Evolutionary conservation across 2,797 vertebrate species (phyloP).

Genomic region (Danio albolineatus): DNA sequence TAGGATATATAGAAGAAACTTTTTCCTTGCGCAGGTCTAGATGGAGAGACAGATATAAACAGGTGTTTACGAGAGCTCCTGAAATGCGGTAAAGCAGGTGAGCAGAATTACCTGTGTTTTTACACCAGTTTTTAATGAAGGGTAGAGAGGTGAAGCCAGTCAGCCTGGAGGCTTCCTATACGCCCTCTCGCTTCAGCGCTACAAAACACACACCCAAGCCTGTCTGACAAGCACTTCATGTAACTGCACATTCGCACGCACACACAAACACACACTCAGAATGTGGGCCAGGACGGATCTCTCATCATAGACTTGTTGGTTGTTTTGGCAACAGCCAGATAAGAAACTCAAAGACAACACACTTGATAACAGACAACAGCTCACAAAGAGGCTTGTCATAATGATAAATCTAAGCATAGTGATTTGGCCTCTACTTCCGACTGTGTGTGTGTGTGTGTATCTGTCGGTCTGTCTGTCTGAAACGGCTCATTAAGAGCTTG

Average conservation of each 20-base stretch:
- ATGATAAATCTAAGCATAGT: conserved; percentile 57
- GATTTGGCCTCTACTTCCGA: conserved; percentile 67
- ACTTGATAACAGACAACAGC: conserved; percentile 68
- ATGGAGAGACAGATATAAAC: conserved; percentile 35
- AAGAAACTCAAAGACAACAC: conserved; percentile 67
- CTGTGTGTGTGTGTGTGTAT: conserved; percentile 65
- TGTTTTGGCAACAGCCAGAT: conserved; percentile 76
- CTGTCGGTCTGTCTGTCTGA: conserved; percentile 65
- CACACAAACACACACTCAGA: conserved; percentile 26
- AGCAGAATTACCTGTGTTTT: conserved; percentile 47
- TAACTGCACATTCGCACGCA: conserved; percentile 69
- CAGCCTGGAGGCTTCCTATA: conserved; percentile 61
- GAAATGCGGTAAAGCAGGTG: conserved; percentile 52
- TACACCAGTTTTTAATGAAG: conserved; percentile 46
- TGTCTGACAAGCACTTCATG: conserved; percentile 66
- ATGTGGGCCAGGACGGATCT: conserved; percentile 38
- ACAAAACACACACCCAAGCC: conserved; percentile 63
- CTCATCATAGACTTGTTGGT: conserved; percentile 40
- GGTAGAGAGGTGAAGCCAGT: conserved; percentile 49
- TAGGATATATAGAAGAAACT: conserved; percentile 18
- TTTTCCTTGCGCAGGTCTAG: conserved; percentile 4
- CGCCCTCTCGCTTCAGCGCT: conserved; percentile 63
- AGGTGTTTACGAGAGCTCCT: conserved; percentile 37
- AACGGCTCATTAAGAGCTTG: conserved; percentile 68
- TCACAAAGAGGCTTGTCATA: conserved; percentile 50